Evolutionary conservation across 2,888 invertebrate genomes (phyloP).

Genomic region (Malacosoma neustria): DNA sequence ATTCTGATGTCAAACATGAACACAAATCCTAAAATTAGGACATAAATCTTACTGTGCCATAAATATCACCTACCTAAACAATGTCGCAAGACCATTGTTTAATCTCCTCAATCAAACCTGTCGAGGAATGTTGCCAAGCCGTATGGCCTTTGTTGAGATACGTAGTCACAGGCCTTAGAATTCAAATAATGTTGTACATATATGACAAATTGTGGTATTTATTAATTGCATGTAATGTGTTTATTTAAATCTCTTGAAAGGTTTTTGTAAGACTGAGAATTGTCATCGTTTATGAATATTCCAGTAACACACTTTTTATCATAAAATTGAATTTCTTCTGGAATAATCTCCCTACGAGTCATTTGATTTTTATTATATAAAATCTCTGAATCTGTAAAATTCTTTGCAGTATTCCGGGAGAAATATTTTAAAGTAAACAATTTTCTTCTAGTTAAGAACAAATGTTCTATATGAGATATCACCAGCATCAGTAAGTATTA

Average conservation of each 20-base stretch:
- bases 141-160: conserved; percentile 35
- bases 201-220: conserved; percentile 56
- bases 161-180: conserved; percentile 48
- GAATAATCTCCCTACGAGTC: too few species aligned
- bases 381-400: too few species aligned
- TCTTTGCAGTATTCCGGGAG: too few species aligned
- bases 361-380: too few species aligned
- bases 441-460: too few species aligned
- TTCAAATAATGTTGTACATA: conserved; percentile 16
- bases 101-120: conserved; percentile 40
- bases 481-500: too few species aligned
- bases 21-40: too few species aligned
- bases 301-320: too few species aligned
- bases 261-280: background rate
- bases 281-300: background rate
- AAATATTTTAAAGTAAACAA: too few species aligned
- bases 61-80: conserved; percentile 9
- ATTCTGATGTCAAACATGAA: too few species aligned
- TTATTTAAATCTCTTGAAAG: background rate
- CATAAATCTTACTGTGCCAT: background rate
- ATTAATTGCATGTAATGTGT: conserved; percentile 13
- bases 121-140: conserved; percentile 47
- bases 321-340: too few species aligned
- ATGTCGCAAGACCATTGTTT: conserved; percentile 37
- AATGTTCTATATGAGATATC: too few species aligned